Evolutionary conservation across 2,797 vertebrate species (phyloP).

Genomic region (Odontamblyopus rebecca): DNA sequence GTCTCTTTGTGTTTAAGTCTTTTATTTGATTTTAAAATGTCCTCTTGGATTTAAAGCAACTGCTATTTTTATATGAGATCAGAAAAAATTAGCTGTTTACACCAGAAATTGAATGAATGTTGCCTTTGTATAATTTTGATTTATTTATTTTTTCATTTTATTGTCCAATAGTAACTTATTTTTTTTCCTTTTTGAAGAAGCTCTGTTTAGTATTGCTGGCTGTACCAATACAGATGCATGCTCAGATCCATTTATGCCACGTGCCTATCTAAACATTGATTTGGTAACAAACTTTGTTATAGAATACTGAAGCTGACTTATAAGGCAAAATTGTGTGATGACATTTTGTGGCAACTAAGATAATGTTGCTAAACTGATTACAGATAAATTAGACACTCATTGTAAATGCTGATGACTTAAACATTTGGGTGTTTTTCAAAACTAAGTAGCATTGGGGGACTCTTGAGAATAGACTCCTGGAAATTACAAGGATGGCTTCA

Average conservation of each 20-base stretch:
- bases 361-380: not conserved
- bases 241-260: not conserved
- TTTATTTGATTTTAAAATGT: conserved; percentile 27
- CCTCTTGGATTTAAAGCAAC: conserved; percentile 22
- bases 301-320: too few species aligned
- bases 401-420: not conserved
- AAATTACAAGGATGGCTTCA: conserved; percentile 12
- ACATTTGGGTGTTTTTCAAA: too few species aligned
- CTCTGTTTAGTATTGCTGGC: not conserved
- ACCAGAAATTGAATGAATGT: conserved; percentile 24
- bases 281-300: not conserved
- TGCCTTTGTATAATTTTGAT: not conserved
- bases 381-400: not conserved
- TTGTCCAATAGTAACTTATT: not conserved
- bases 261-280: not conserved
- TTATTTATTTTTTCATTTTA: not conserved
- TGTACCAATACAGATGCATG: not conserved
- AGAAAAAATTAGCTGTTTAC: conserved; percentile 7
- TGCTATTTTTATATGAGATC: conserved; percentile 40
- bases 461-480: conserved; percentile 25
- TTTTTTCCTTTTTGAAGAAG: not conserved
- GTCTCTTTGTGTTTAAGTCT: conserved; percentile 6
- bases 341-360: not conserved
- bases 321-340: too few species aligned
- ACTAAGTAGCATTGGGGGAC: not conserved